A percentile compares a stretch with the other conserved stretches of the same genome.
These are phyloP conservation scores for Pollenia amentaria DNA, from an alignment of 2,888 invertebrate species.

Conservation along the genomic window DNA sequence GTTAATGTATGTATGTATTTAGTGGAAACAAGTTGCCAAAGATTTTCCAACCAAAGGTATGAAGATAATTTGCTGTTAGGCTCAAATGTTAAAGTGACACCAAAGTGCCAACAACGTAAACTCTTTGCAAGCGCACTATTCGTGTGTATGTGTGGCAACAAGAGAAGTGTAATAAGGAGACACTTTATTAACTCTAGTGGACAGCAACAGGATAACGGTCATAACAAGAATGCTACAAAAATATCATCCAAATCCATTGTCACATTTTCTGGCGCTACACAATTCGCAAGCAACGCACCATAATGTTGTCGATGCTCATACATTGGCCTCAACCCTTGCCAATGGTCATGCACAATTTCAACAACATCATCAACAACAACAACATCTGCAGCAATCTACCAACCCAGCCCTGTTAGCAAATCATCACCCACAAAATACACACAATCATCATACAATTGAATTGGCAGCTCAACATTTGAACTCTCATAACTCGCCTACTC, in stretches of 20 bases:
- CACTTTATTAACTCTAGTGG: slow-evolving; percentile 54
- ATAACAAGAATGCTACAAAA: slow-evolving; percentile 84
- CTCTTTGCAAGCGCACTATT: background rate
- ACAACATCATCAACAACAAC: slow-evolving; percentile 75
- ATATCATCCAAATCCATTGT: slow-evolving; percentile 85
- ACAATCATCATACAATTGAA: slow-evolving; percentile 62
- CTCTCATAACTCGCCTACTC: slow-evolving; percentile 67
- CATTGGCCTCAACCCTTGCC: slow-evolving; percentile 76
- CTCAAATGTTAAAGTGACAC: slow-evolving; percentile 74
- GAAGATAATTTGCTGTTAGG: slow-evolving; percentile 59
- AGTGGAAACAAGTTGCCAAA: slow-evolving; percentile 63
- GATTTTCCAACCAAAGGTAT: slow-evolving; percentile 62
- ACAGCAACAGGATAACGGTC: slow-evolving; percentile 61
- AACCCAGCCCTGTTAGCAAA: slow-evolving; percentile 49
- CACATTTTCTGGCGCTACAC: slow-evolving; percentile 85
- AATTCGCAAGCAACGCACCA: slow-evolving; percentile 79
- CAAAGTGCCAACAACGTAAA: slow-evolving; percentile 69
- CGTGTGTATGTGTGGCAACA: slow-evolving; percentile 6
- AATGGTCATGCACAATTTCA: slow-evolving; percentile 79
- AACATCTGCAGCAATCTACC: slow-evolving; percentile 75
- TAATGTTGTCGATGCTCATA: slow-evolving; percentile 78
- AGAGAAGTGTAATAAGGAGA: slow-evolving; percentile 30
- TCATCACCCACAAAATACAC: slow-evolving; percentile 63
- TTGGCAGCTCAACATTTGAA: slow-evolving; percentile 70
- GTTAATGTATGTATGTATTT: slow-evolving; percentile 5